Evolutionary conservation across 92 coral and sea anemone genomes (phyloP).

Genomic region (Bergia puertoricense): DNA sequence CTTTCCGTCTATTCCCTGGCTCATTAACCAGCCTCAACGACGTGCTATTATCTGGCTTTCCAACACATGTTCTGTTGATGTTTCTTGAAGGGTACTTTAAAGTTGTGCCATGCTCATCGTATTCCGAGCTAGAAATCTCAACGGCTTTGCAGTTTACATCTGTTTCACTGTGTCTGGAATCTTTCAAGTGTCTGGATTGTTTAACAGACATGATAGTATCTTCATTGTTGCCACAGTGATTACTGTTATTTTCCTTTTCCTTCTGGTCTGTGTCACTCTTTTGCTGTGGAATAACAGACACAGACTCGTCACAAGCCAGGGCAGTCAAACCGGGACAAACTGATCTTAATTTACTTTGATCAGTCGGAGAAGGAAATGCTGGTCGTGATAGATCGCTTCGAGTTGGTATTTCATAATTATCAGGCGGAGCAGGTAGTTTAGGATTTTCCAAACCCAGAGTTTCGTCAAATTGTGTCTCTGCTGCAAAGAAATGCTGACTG

Average conservation of each 20-base stretch:
- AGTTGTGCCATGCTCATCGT: not conserved
- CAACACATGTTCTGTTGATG: not conserved
- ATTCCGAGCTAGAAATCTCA: not conserved
- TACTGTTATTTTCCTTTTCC: not conserved
- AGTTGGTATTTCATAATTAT: slow-evolving; percentile 40
- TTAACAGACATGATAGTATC: not conserved
- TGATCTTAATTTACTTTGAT: slow-evolving; percentile 20
- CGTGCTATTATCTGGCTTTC: not conserved
- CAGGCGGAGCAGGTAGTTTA: slow-evolving; percentile 18
- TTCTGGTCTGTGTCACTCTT: not conserved
- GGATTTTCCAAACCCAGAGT: slow-evolving; percentile 8
- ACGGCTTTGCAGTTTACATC: not conserved
- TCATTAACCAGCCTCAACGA: not conserved
- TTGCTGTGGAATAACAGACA: slow-evolving; percentile 19
- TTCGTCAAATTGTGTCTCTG: slow-evolving; percentile 10
- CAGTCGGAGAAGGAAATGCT: slow-evolving; percentile 49
- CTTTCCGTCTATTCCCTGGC: slow-evolving; percentile 3
- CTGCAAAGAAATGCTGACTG: slow-evolving; percentile 31
- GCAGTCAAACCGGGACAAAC: not conserved
- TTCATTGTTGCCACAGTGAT: not conserved
- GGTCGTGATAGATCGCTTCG: slow-evolving; percentile 46
- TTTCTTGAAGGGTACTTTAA: not conserved
- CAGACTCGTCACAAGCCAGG: slow-evolving; percentile 4
- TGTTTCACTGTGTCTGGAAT: not conserved
- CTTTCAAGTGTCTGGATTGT: not conserved